phyloP scores from a whole-genome alignment of 1,140 invertebrate genomes.

The Heliothis subflexa region DNA sequence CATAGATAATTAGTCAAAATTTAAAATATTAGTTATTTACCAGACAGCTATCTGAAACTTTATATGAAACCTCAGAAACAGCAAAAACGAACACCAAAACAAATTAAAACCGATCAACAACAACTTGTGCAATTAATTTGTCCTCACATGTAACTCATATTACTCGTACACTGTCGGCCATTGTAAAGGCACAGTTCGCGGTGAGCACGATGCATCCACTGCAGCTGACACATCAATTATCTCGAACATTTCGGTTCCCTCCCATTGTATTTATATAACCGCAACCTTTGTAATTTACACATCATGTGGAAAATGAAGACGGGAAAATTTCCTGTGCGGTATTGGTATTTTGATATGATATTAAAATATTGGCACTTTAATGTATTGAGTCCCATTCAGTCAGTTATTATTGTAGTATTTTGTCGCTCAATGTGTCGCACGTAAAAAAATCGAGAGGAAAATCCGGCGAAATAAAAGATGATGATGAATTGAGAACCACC shows the following conservation, averaged over 20 bases:
- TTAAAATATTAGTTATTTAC: too few species aligned
- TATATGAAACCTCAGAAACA: not conserved
- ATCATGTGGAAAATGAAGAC: constrained; percentile 19
- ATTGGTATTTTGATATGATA: not conserved
- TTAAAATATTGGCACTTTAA: not conserved
- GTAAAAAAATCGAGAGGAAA: too few species aligned
- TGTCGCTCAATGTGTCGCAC: too few species aligned
- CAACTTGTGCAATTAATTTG: constrained; percentile 26
- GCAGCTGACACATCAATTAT: constrained; percentile 56
- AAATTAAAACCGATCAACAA: not conserved
- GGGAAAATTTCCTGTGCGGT: not conserved
- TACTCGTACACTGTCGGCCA: constrained; percentile 35
- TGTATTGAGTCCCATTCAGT: too few species aligned
- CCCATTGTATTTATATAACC: constrained; percentile 30
- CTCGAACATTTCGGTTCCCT: constrained; percentile 29
- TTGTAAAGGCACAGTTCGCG: constrained; percentile 40
- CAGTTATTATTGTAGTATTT: too few species aligned
- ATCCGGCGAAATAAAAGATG: too few species aligned
- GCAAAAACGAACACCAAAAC: not conserved
- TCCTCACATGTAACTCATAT: constrained; percentile 32
- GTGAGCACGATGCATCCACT: constrained; percentile 37
- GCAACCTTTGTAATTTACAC: constrained; percentile 30
- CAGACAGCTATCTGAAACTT: not conserved
- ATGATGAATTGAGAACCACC: too few species aligned
- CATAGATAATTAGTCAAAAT: too few species aligned